These are phyloP conservation scores for Ondatra zibethicus DNA, from an alignment of 2,113 vertebrate genomes.

Conservation along the genomic window DNA sequence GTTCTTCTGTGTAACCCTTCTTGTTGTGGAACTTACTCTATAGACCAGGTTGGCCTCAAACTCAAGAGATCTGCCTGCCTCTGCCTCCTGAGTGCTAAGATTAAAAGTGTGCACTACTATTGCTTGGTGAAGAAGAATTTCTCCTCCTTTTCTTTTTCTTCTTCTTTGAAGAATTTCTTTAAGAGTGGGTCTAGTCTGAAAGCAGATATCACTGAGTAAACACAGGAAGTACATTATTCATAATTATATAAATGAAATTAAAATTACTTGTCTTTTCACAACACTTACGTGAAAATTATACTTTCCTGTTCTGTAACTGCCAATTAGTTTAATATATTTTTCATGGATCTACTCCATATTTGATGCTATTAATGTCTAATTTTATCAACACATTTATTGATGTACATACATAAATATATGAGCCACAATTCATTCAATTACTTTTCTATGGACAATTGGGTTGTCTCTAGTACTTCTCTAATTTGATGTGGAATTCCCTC, in stretches of 20 bases:
- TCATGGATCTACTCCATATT: neutral
- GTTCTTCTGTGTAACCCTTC: neutral
- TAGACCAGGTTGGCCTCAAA: neutral
- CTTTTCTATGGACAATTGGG: neutral
- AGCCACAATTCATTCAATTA: neutral
- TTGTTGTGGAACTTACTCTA: neutral
- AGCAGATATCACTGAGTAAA: neutral
- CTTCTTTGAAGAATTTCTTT: neutral
- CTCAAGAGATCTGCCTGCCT: neutral
- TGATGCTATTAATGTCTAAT: neutral
- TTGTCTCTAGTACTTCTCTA: neutral
- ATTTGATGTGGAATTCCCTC: neutral
- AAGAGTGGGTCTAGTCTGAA: neutral
- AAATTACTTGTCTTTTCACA: slow-evolving; percentile 1
- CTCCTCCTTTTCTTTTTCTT: neutral
- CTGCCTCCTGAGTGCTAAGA: too few species aligned
- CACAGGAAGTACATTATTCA: neutral
- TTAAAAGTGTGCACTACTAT: too few species aligned
- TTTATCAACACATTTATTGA: neutral
- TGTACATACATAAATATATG: neutral
- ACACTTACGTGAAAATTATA: neutral
- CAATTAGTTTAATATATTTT: neutral
- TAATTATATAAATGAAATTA: neutral
- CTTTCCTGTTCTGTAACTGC: neutral
- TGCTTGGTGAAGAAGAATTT: neutral